Evolutionary conservation across 2,888 invertebrate species (phyloP).

Genomic region (Calliopum simillimum): DNA sequence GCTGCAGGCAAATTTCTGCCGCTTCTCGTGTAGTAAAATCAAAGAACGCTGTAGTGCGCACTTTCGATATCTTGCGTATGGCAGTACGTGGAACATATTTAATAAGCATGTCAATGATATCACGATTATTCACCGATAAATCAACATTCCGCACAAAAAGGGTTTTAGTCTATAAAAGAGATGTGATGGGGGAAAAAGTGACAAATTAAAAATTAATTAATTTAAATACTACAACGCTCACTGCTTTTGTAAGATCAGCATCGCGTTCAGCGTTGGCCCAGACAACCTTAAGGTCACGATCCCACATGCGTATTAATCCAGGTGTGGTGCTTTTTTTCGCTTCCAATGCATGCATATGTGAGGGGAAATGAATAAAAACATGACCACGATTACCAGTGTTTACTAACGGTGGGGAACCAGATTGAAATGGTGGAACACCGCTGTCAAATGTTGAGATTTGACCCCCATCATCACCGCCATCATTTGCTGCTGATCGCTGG

Average conservation of each 20-base stretch:
- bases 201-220: slow-evolving; percentile 13
- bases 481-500: neutral
- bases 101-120: slow-evolving; percentile 50
- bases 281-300: slow-evolving; percentile 55
- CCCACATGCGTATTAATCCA: slow-evolving; percentile 55
- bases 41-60: slow-evolving; percentile 56
- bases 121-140: slow-evolving; percentile 52
- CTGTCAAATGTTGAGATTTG: neutral
- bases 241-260: slow-evolving; percentile 47
- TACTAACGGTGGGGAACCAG: neutral
- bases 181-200: neutral
- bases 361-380: slow-evolving; percentile 55
- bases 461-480: neutral
- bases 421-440: neutral
- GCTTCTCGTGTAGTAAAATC: slow-evolving; percentile 54
- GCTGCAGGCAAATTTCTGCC: slow-evolving; percentile 52
- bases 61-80: slow-evolving; percentile 54
- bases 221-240: slow-evolving; percentile 36
- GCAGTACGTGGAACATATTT: slow-evolving; percentile 49
- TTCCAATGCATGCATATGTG: slow-evolving; percentile 54
- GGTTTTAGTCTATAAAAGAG: slow-evolving; percentile 51
- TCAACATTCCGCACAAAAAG: slow-evolving; percentile 58
- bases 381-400: slow-evolving; percentile 51
- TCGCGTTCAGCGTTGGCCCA: slow-evolving; percentile 56
- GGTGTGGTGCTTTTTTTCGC: slow-evolving; percentile 56